Evolutionary conservation across 2,888 invertebrate species (phyloP).

Genomic region (Piscicola geometra): DNA sequence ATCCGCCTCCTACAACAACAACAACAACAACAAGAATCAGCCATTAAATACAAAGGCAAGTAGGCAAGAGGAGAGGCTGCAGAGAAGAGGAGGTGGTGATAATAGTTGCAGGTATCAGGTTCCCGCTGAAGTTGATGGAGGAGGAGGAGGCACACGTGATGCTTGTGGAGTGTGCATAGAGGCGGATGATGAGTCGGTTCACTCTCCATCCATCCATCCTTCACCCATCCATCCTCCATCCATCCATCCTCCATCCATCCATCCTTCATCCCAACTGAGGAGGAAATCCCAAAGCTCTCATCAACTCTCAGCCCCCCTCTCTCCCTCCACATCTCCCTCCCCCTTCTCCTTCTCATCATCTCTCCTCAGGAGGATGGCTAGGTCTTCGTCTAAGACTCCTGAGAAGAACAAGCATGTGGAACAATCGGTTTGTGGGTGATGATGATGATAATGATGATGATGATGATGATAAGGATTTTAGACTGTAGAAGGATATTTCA

Average conservation of each 20-base stretch:
- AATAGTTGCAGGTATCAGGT: too few species aligned
- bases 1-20: not conserved
- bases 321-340: not conserved
- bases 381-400: not conserved
- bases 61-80: too few species aligned
- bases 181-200: not conserved
- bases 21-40: too few species aligned
- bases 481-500: too few species aligned
- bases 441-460: too few species aligned
- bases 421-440: not conserved
- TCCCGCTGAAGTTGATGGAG: too few species aligned
- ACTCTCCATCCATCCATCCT: not conserved
- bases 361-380: not conserved
- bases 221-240: not conserved
- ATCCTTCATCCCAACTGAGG: not conserved
- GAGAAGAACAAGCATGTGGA: not conserved
- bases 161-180: not conserved
- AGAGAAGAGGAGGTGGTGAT: too few species aligned
- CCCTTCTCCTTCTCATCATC: not conserved
- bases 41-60: too few species aligned
- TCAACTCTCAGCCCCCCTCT: not conserved
- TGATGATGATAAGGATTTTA: too few species aligned
- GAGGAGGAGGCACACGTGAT: too few species aligned
- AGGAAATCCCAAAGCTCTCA: not conserved
- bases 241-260: not conserved